These are phyloP conservation scores for Dendrolimus houi DNA, from an alignment of 2,888 invertebrate species.

Conservation along the genomic window DNA sequence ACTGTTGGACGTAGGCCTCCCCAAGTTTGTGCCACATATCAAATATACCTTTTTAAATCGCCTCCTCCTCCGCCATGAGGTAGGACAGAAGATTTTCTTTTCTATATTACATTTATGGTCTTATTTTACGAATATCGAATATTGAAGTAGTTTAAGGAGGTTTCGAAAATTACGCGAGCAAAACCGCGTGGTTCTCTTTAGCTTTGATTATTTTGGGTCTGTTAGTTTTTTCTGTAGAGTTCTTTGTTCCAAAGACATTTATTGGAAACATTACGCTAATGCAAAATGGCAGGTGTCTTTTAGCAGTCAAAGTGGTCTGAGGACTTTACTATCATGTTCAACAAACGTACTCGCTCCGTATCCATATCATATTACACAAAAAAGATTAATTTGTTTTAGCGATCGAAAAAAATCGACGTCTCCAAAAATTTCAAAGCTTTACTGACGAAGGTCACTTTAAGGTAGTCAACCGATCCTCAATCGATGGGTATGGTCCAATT, in stretches of 20 bases:
- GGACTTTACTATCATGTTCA: slow-evolving; percentile 24
- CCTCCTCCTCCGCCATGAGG: too few species aligned
- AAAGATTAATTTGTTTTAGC: slow-evolving; percentile 53
- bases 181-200: too few species aligned
- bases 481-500: too few species aligned
- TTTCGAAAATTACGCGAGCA: too few species aligned
- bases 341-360: slow-evolving; percentile 46
- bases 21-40: too few species aligned
- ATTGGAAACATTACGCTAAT: neutral
- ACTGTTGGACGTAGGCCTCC: too few species aligned
- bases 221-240: neutral
- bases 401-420: slow-evolving; percentile 61
- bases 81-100: too few species aligned
- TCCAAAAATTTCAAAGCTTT: slow-evolving; percentile 60
- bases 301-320: slow-evolving; percentile 6
- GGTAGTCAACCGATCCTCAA: neutral
- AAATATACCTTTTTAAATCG: too few species aligned
- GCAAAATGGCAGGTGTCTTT: slow-evolving; percentile 29
- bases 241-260: slow-evolving; percentile 12
- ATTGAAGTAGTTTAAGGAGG: too few species aligned
- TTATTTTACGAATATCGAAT: too few species aligned
- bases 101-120: too few species aligned
- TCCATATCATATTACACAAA: slow-evolving; percentile 62
- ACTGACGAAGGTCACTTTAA: slow-evolving; percentile 30
- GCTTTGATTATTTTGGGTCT: too few species aligned